Base-by-base conservation (phyloP, 2,888 invertebrate species). In the Sminthurinus aureus region DNA sequence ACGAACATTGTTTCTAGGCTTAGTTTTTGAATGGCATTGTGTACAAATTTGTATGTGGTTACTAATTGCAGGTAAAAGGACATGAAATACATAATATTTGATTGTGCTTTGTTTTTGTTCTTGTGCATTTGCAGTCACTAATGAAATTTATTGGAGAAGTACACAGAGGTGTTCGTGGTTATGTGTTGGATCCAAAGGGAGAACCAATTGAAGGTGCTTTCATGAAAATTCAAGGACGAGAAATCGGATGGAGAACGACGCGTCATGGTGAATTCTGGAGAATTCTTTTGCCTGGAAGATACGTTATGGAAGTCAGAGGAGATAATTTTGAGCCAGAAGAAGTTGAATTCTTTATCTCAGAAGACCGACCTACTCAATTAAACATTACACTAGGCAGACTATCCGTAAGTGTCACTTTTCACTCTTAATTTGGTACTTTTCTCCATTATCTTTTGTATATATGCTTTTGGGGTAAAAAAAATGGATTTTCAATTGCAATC, bases 211-310 rank as follows among this genome's bases (percentile, higher is more conserved):
- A 95, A 89, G 94, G 94, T 80, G 96, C 95, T 13, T 92, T 94
- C 11, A 91, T 96, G 85, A 94, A 94, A 89, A 93, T 98, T 67
- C 94, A 94, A 90, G 94, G 94, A 0, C 93, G 97, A 79, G 95
- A 96, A 89, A 95, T 96, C 88, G 93, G 94, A 79, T 96, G 96
- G 90, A 94, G 94, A 90, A 95, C 95, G 80, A 96, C 96, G 12
- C 94, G 95, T 90, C 94, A 95, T 90, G 98, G 98, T n/a, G 98
- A 98, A 91, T 98, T 95, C 91, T 98, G 97, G 97, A 93, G 97
- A 89, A 94, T 98, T 85, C 91, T 98, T 26, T 91, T 97, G 85
- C 97, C 98, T 0, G 97, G 97, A 87, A 92, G 93, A 81, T 98
- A 98, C 91, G 94, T 94, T 89, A 91, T 97, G 18, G 94, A 96